Conservation (phyloP, 2,888 invertebrate species). For the Drosophila tanythrix region DNA sequence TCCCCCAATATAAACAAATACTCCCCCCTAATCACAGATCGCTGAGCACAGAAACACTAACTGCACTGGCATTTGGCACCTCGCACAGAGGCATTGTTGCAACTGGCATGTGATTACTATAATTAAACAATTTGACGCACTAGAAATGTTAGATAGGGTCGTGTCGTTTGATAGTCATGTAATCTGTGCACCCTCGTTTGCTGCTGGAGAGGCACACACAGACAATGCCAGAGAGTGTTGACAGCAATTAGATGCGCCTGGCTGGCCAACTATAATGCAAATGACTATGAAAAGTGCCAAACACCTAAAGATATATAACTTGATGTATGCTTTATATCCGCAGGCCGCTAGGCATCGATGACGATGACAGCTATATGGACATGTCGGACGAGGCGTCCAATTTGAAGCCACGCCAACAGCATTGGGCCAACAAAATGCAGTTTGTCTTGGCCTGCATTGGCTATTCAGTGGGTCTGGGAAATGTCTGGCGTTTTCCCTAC, state of each 20-base stretch:
- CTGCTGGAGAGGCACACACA: conserved; percentile 15
- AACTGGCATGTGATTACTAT: conserved; percentile 67
- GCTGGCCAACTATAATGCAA: conserved; percentile 49
- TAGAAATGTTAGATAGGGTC: conserved; percentile 45
- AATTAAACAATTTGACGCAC: conserved; percentile 75
- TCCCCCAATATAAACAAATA: conserved; percentile 30
- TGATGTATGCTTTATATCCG: conserved; percentile 16
- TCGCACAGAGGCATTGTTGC: conserved; percentile 54
- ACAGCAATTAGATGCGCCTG: conserved; percentile 71
- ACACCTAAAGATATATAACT: conserved; percentile 14
- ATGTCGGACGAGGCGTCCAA: conserved; percentile 89
- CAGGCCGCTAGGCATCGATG: conserved; percentile 91
- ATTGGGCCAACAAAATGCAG: conserved; percentile 95
- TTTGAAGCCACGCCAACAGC: conserved; percentile 91
- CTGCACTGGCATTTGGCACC: conserved; percentile 73
- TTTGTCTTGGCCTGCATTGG: conserved; percentile 95
- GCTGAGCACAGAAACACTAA: conserved; percentile 16
- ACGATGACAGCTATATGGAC: conserved; percentile 91
- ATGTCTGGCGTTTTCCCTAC: conserved; percentile 97
- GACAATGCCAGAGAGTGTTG: conserved; percentile 53
- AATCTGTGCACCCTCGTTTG: conserved; percentile 33
- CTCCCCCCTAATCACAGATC: conserved; percentile 34
- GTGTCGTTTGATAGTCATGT: conserved; percentile 18
- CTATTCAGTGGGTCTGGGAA: conserved; percentile 95
- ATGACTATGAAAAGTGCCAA: conserved; percentile 15